Conservation (phyloP, 2,888 invertebrate genomes). For the Macaria liturata region DNA sequence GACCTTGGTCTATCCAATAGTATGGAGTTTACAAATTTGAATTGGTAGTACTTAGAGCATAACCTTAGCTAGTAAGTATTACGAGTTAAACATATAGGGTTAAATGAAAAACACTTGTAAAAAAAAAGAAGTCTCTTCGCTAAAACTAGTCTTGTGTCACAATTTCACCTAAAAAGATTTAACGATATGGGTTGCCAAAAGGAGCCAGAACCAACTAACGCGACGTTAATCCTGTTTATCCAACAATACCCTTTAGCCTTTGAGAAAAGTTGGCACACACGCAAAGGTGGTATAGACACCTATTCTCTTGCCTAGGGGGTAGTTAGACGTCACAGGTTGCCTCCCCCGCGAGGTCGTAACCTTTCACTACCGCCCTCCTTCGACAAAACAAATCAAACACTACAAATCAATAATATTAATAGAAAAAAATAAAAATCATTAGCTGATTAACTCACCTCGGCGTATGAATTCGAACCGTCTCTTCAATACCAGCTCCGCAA, state of each 20-base stretch:
- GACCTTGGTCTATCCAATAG: too few relatives aligned
- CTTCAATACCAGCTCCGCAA: constrained; percentile 4
- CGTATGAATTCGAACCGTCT: constrained; percentile 36
- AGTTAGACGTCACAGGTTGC: constrained; percentile 58
- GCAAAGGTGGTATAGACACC: constrained; percentile 6
- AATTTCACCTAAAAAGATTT: too few relatives aligned
- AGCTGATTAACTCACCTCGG: constrained; percentile 49
- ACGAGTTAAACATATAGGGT: too few relatives aligned
- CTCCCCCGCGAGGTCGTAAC: constrained; percentile 66
- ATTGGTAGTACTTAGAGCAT: too few relatives aligned
- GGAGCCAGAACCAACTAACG: neutral
- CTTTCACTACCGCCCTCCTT: constrained; percentile 57
- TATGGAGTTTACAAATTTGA: too few relatives aligned
- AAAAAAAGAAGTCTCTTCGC: too few relatives aligned
- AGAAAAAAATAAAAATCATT: constrained; percentile 23
- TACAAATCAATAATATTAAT: constrained; percentile 51
- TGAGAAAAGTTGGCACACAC: constrained; percentile 11
- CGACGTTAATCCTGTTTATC: neutral
- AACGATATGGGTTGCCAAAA: too few relatives aligned
- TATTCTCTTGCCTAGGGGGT: constrained; percentile 37
- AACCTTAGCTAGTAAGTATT: too few relatives aligned
- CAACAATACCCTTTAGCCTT: neutral
- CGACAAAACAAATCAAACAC: constrained; percentile 59
- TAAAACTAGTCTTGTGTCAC: too few relatives aligned
- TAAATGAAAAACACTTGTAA: too few relatives aligned